Evolutionary conservation across 1,140 invertebrate species (phyloP), one percentile per base, ranked within the genome.

Genomic region (Druon quercuslanigerum): DNA sequence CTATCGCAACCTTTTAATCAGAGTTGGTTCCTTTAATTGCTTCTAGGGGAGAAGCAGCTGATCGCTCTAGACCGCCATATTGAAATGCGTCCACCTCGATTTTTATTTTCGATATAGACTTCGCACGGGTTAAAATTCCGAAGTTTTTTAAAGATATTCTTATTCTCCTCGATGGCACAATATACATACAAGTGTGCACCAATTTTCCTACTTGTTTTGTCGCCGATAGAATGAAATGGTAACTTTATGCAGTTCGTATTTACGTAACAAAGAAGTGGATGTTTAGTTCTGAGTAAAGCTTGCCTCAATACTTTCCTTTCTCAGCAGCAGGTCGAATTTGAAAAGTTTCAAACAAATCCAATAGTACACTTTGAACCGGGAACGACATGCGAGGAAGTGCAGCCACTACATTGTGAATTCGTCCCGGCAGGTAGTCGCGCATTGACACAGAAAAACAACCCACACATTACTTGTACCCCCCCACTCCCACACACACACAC

Each of bases 281-380:
- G 60, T 33, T 66, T 66, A 66, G 60, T 25, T 66, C 60, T 66
- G 33, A 66, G 60, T 66, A 33, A 40, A 25, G 60, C 33, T 66
- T 33, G 60, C 60, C 60, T 66, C 60, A 66, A 66, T 66, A 60
- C 50, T 40, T 40, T 52, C 11, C 20, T 50, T 17, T 50, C 19
- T 19, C 40, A 50, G 12, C 17, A 12, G 20, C 51, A 72, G 19
- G 72, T 46, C 73, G 73, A 76, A 79, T 79, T 79, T 75, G 78
- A 76, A 79, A 79, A 79, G 71, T 79, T 79, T 76, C 40, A 51
- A 73, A 76, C 71, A 79, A 79, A 76, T 73, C 74, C 74, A 76
- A 79, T 76, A 76, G 33, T 33, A 66, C 60, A 66, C 57, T 33
- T 66, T 66, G 60, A 66, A 66, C 60, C n/a, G 2, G 33, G 14